Evolutionary conservation across 2,888 invertebrate species (phyloP), one percentile per base, ranked within the genome.

Genomic region (Ichneumoninae sp.): DNA sequence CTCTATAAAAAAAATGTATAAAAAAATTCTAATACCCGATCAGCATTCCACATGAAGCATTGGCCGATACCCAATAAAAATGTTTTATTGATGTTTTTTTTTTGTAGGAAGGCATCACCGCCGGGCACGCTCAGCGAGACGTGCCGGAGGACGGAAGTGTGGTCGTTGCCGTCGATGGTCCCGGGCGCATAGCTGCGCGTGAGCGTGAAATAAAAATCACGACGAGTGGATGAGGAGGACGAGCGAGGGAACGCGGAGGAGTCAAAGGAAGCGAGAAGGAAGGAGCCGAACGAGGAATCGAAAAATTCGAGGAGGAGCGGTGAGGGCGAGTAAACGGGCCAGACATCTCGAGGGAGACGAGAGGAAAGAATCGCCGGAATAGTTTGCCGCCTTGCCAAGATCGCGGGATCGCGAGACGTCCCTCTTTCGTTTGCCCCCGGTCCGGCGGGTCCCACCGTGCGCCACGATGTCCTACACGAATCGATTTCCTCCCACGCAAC

Each of bases 401-500:
- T 75, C 22, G 22, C 33, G 66, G 44, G 50, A 30, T 16, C 30
- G 50, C n/a, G 40, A 76, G 40, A 40, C 22, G 22, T 81, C 60
- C 73, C 22, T 68, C 30, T 65, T 22, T 19, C 40, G 47, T 44
- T 44, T 8, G 26, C 60, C 50, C 57, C 40, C 40, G 40, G 40
- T 47, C 40, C 30, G 30, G 71, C 50, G 10, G 33, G 22, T 68
- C 60, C 13, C 40, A 6, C 19, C 40, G 78, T 78, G 54, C n/a
- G 52, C 44, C 52, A 89, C 80, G 57, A 93, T 93, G 93, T 93
- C 93, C 87, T 93, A 92, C 89, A 88, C 93, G 80, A 93, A 93
- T 89, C 93, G 93, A 88, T 94, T 94, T 87, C 93, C 93, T 73
- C 91, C 93, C 44, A 91, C 91, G 22, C 93, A 93, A 84, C 92